Evolutionary conservation across 2,113 vertebrate species (phyloP).

Genomic region (Microcebus griseorufus): DNA sequence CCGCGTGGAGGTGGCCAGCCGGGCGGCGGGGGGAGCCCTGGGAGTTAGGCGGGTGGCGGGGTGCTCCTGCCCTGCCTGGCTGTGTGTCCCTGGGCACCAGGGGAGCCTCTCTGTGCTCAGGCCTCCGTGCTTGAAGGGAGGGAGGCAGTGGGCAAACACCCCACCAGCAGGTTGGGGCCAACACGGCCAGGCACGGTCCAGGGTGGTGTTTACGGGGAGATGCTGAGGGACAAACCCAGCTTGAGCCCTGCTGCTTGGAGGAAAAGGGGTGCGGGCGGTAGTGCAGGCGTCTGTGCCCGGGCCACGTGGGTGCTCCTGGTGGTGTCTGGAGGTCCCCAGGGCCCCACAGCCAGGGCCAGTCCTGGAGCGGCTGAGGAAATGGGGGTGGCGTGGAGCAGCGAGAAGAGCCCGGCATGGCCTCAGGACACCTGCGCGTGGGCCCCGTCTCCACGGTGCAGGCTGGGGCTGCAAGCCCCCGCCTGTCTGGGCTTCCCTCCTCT

Average conservation of each 20-base stretch:
- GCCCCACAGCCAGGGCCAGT: no score
- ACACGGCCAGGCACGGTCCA: fast-evolving
- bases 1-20: fast-evolving
- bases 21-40: fast-evolving
- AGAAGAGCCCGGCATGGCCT: no score
- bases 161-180: fast-evolving
- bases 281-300: fast-evolving
- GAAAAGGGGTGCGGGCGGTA: fast-evolving
- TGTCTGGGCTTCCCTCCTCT: neutral
- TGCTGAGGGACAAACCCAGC: fast-evolving
- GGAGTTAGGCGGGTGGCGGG: fast-evolving
- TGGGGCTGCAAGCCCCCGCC: fast-evolving
- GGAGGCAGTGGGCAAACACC: neutral
- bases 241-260: neutral
- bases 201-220: fast-evolving
- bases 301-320: neutral
- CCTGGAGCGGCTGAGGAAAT: neutral
- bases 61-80: fast-evolving
- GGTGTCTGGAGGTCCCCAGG: no score
- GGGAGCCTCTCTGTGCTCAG: neutral
- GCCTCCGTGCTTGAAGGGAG: neutral
- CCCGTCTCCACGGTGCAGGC: fast-evolving
- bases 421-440: no score
- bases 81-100: neutral
- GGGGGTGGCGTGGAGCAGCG: neutral